Percentiles rank a stretch among this genome's conserved stretches.
phyloP scores from a whole-genome alignment of 2,113 vertebrate genomes.

The Sinocyclocheilus rhinocerous region DNA sequence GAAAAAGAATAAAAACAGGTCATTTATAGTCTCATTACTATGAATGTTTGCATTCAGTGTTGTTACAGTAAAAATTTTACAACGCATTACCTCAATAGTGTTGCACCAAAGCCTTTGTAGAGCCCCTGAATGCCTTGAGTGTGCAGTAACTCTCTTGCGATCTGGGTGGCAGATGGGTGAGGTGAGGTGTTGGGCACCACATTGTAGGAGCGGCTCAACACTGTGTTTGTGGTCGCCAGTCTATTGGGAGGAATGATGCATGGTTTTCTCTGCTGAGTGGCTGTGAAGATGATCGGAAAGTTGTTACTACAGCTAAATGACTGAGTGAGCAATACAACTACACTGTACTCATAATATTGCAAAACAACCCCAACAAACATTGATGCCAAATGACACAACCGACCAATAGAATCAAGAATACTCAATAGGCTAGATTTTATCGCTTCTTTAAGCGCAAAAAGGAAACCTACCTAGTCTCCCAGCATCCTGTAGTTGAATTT shows the following conservation, averaged over 20 bases:
- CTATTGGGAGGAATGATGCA: slow-evolving; percentile 68
- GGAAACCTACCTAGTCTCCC: slow-evolving; percentile 74
- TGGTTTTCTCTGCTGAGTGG: slow-evolving; percentile 74
- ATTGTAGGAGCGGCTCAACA: slow-evolving; percentile 77
- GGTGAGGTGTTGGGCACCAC: slow-evolving; percentile 60
- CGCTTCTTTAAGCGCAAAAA: not conserved
- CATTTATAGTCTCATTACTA: not conserved
- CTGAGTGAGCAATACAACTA: not conserved
- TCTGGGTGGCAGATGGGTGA: slow-evolving; percentile 75
- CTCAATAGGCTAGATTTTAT: too few species aligned
- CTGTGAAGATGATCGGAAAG: slow-evolving; percentile 55
- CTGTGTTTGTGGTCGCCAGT: slow-evolving; percentile 66
- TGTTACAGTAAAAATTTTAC: not conserved
- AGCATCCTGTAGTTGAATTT: slow-evolving; percentile 84
- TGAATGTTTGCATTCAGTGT: not conserved
- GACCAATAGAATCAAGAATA: too few species aligned
- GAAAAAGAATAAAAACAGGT: not conserved
- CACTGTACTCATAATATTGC: too few species aligned
- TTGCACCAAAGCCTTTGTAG: slow-evolving; percentile 81
- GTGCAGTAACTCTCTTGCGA: slow-evolving; percentile 75
- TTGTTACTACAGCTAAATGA: not conserved
- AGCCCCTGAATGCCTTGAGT: slow-evolving; percentile 79
- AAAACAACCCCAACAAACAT: too few species aligned
- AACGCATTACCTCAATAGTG: slow-evolving; percentile 75
- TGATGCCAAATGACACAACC: too few species aligned